Evolutionary conservation across 2,888 invertebrate species (phyloP), one percentile per base, ranked within the genome.

Genomic region (Chirona hameri): DNA sequence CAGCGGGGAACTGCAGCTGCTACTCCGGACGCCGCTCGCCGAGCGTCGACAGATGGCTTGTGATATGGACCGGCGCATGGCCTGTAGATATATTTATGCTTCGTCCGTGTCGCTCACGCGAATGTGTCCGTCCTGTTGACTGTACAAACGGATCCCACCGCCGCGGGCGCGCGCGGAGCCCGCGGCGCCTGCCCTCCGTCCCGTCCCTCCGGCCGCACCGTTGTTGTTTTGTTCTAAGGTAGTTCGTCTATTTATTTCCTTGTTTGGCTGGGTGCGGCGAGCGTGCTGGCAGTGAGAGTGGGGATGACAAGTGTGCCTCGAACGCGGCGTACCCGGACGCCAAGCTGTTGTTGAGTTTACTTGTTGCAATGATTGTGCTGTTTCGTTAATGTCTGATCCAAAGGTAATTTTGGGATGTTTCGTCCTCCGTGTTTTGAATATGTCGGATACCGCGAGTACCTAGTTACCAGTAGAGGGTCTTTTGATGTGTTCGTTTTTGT

Each of bases 361-460:
- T 72, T 72, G 72, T 72, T 72, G 72, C 72, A 31, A 72, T 72
- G 29, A 72, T 31, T 31, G 72, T 72, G 31, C 31, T 72, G 72
- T 29, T 72, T 31, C 18, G 31, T 18, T 72, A 27, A 27, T 72
- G 29, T 72, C 72, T 14, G 72, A 72, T 72, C 72, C 72, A 72
- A 72, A 72, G 72, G 72, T 72, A 72, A 72, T 31, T 1, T 72
- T 72, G 31, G 72, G 72, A 72, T 72, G 31, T 72, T 14, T 72
- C 27, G 72, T 31, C 72, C 69, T 72, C 18, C 14, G 72, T 31
- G 72, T 31, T 15, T 69, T 69, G 29, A 29, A 27, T 69, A 14
- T 14, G 69, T 14, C 69, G 27, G 69, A 3, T 29, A 69, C 31
- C 29, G 72, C 72, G 27, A 72, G 31, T 72, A 27, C 72, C 72